phyloP scores from a whole-genome alignment of 2,113 vertebrate species.

The Vombatus ursinus region DNA sequence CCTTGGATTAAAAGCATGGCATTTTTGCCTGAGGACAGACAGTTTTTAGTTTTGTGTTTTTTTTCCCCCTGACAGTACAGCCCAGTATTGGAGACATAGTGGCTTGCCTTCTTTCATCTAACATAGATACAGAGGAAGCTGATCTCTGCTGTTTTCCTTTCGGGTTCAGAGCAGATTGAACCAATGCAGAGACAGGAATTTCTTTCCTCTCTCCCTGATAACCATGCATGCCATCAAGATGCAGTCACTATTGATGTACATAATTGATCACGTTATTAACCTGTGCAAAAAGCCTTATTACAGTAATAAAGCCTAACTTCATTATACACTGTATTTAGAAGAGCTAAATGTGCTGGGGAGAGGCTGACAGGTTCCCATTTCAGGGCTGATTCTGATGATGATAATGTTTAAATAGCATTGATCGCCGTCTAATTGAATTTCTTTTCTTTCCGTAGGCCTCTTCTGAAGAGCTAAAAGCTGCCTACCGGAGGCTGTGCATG shows the following conservation, averaged over 20 bases:
- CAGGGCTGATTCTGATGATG: slow-evolving; percentile 35
- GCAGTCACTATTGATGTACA: neutral
- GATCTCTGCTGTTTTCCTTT: neutral
- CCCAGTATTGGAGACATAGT: neutral
- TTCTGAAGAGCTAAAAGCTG: slow-evolving; percentile 95
- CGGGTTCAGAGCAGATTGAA: neutral
- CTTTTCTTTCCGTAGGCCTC: slow-evolving; percentile 88
- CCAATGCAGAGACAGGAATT: neutral
- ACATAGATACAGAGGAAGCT: fast-evolving
- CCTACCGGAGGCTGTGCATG: slow-evolving; percentile 97
- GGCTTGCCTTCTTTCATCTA: neutral
- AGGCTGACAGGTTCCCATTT: slow-evolving; percentile 18
- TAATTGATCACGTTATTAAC: slow-evolving; percentile 45
- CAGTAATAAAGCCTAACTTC: slow-evolving; percentile 21
- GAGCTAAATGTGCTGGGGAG: neutral
- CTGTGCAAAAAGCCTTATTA: fast-evolving
- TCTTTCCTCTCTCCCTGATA: neutral
- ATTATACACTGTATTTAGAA: neutral
- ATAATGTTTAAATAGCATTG: slow-evolving; percentile 4
- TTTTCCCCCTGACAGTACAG: neutral
- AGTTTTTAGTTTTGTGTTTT: neutral
- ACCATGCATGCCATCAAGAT: neutral
- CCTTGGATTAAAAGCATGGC: neutral
- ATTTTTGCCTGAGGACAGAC: neutral
- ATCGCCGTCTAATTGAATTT: slow-evolving; percentile 33